Evolutionary conservation across 2,113 vertebrate genomes (phyloP), one percentile per base, ranked within the genome.

Genomic region (Myotis lucifugus): DNA sequence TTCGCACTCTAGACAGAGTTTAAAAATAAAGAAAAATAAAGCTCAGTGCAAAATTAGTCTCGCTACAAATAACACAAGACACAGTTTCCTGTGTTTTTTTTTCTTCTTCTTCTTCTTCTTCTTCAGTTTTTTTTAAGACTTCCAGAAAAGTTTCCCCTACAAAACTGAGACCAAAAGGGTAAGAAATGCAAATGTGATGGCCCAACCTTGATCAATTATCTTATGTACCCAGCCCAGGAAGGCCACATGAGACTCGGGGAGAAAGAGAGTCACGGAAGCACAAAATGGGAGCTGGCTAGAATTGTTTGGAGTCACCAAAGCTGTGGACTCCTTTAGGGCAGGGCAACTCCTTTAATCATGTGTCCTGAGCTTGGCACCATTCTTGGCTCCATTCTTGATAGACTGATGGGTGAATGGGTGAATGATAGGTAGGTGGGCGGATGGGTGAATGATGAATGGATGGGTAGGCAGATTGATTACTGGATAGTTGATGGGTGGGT

Each of bases 91-190:
- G 98, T 98, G 97, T 67, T 67, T n/a, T n/a, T 27, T 7, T 10
- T 42, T 73, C 3, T 72, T 73, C 95, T 91, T 97, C 98, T 97
- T 95, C 92, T 95, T 95, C 56, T 59, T 11, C 56, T 61, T 61
- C 98, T 98, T 98, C 88, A 92, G 97, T 97, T 97, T 98, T 98
- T 97, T 98, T 97, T 92, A 59, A 90, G 96, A 96, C 97, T 98
- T 98, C 98, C 97, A 94, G 90, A 95, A 93, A 97, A 98, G 98
- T 98, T 98, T 98, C 97, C 98, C 98, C 98, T 95, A 98, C 97
- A 98, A 97, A 98, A 95, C 97, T 97, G 93, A 98, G 97, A 97
- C 76, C 9, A n/a, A 97, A 95, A 97, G 56, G 56, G 95, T 79
- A 77, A 79, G 79, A 92, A 95, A 97, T 34, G 82, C 91, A 97